A percentile compares a stretch with the other conserved stretches of the same genome.
phyloP scores from a whole-genome alignment of 2,113 vertebrate species.

The Furnarius figulus region DNA sequence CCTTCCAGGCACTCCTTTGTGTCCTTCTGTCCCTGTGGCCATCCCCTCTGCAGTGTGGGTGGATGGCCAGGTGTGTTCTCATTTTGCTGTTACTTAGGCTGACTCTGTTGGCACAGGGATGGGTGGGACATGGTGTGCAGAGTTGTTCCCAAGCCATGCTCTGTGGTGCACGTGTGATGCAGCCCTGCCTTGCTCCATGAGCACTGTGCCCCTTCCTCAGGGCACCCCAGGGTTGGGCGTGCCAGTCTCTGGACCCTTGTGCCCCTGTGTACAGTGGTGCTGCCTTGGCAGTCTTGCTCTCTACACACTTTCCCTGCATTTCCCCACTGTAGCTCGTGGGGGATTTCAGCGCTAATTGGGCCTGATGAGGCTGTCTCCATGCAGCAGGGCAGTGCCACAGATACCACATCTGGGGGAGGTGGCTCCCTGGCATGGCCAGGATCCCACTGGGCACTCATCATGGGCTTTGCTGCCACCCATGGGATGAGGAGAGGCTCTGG shows the following conservation, averaged over 20 bases:
- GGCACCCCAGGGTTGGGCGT: neutral
- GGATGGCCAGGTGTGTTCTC: neutral
- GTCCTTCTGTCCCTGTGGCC: neutral
- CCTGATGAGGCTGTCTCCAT: neutral
- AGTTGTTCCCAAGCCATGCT: neutral
- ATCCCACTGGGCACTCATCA: neutral
- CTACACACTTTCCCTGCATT: neutral
- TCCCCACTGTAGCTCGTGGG: neutral
- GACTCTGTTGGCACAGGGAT: neutral
- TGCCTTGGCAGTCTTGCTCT: rapidly evolving
- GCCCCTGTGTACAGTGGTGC: neutral
- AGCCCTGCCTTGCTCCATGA: neutral
- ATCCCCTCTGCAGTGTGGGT: neutral
- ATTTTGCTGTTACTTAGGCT: neutral
- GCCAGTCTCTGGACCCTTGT: rapidly evolving
- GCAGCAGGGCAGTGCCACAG: neutral
- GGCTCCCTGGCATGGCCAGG: neutral
- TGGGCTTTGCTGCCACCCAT: rapidly evolving
- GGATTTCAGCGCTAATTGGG: slow-evolving; percentile 9
- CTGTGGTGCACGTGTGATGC: rapidly evolving
- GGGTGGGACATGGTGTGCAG: rapidly evolving
- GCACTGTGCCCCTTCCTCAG: rapidly evolving
- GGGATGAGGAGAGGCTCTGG: neutral
- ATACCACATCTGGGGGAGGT: neutral
- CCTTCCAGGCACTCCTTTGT: neutral